Evolutionary conservation across 2,797 vertebrate species (phyloP).

Genomic region (Ctenosaura bakeri): DNA sequence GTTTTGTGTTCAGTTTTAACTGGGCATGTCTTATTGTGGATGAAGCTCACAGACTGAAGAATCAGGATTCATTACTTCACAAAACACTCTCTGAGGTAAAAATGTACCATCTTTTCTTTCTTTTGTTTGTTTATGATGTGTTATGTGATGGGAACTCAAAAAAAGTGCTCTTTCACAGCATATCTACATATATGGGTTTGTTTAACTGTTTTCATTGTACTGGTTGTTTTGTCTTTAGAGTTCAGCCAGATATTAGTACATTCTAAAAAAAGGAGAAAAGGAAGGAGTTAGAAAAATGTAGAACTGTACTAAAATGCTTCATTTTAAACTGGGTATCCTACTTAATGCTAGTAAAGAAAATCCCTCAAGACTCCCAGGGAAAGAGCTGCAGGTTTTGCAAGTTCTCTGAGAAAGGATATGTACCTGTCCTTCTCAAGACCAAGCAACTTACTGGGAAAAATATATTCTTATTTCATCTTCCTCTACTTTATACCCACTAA

Average conservation of each 20-base stretch:
- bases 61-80: conserved; percentile 88
- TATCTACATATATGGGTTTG: neutral
- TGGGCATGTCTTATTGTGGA: conserved; percentile 89
- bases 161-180: neutral
- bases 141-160: neutral
- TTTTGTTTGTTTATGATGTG: neutral
- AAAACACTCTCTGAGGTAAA: conserved; percentile 88
- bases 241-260: neutral
- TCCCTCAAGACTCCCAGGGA: neutral
- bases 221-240: neutral
- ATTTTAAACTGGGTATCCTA: neutral
- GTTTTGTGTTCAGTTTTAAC: conserved; percentile 72
- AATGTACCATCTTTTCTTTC: neutral
- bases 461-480: neutral
- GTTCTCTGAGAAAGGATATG: conserved; percentile 3
- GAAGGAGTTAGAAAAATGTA: neutral
- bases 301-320: neutral
- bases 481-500: neutral
- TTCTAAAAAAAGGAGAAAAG: neutral
- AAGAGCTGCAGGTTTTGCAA: neutral
- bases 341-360: neutral
- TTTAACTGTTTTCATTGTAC: neutral
- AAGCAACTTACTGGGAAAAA: neutral
- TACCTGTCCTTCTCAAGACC: neutral
- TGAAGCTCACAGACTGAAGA: conserved; percentile 95